A percentile compares a stretch with the other conserved stretches of the same genome.
phyloP scores from a whole-genome alignment of 30 jellyfish, hydroid and myxozoan species.

The Cassiopea xamachana region DNA sequence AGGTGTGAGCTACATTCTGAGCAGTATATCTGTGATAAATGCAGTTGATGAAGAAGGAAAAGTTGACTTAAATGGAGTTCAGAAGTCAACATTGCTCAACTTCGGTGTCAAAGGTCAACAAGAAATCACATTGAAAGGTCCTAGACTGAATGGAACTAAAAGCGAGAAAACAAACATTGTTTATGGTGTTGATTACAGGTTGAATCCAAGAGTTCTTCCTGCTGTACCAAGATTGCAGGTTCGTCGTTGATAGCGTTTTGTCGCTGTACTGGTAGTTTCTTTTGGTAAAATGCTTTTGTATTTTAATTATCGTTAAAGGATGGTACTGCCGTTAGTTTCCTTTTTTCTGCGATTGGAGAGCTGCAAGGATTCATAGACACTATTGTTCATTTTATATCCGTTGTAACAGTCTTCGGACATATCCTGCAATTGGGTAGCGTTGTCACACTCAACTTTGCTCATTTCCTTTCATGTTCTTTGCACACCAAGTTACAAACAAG shows the following conservation, averaged over 20 bases:
- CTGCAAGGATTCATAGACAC: too few species aligned
- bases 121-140: constrained; percentile 73
- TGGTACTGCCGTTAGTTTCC: too few species aligned
- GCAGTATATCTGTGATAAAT: constrained; percentile 81
- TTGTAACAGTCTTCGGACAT: too few species aligned
- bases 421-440: too few species aligned
- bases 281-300: neutral
- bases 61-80: constrained; percentile 67
- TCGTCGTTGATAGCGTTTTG: neutral
- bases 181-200: constrained; percentile 76
- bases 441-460: too few species aligned
- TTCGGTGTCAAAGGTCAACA: constrained; percentile 86
- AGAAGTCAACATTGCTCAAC: constrained; percentile 60
- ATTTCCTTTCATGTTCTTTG: too few species aligned
- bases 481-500: too few species aligned
- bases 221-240: constrained; percentile 90
- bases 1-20: constrained; percentile 79
- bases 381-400: too few species aligned
- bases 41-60: constrained; percentile 83
- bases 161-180: constrained; percentile 57
- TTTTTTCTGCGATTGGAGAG: too few species aligned
- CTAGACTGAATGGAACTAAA: constrained; percentile 80
- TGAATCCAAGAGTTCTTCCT: constrained; percentile 76
- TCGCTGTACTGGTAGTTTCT: neutral
- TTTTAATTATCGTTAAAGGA: neutral